Conservation (phyloP, 2,888 invertebrate species). For the Euplagia quadripunctaria region DNA sequence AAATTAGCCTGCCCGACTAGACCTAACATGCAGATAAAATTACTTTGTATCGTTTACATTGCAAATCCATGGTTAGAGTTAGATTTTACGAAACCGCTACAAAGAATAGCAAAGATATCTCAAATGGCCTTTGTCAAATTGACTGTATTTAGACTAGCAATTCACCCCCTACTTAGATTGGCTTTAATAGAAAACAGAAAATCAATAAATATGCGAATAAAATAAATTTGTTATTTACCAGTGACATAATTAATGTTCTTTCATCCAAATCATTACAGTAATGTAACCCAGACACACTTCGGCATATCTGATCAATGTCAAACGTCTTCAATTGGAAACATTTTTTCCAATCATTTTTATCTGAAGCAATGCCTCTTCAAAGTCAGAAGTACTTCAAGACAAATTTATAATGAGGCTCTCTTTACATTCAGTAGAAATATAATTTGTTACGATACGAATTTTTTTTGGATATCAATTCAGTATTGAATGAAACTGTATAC, state of each 20-base stretch:
- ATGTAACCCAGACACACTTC: background rate
- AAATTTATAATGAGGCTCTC: slow-evolving; percentile 12
- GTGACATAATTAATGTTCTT: background rate
- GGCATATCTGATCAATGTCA: slow-evolving; percentile 5
- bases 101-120: no score
- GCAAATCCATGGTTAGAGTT: no score
- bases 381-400: slow-evolving; percentile 1
- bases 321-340: background rate
- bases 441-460: background rate
- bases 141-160: no score
- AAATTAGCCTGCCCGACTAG: no score
- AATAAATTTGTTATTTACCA: no score
- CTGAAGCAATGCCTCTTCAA: background rate
- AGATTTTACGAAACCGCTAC: no score
- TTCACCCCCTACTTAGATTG: no score
- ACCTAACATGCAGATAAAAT: no score
- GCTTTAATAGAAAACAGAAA: no score
- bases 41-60: no score
- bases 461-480: background rate
- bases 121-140: no score
- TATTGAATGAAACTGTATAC: background rate
- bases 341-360: background rate
- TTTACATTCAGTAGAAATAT: background rate
- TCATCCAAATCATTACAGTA: background rate
- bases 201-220: no score